Conservation (phyloP, 2,797 vertebrate genomes). For the Halcyon smyrnensis region DNA sequence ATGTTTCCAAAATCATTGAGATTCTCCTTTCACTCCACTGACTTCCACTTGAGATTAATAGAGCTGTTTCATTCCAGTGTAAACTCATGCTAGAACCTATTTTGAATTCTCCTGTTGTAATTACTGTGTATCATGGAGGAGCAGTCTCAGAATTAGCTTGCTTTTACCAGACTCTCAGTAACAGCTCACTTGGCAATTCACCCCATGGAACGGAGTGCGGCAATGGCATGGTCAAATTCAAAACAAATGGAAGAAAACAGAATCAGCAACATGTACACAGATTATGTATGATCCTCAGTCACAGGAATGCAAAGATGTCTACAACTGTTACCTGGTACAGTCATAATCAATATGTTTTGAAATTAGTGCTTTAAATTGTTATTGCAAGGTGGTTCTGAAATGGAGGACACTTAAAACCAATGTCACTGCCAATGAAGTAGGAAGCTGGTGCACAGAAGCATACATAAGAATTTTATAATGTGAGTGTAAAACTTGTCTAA, state of each 20-base stretch:
- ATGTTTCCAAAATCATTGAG: background rate
- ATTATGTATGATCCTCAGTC: background rate
- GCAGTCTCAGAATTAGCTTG: background rate
- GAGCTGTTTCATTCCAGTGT: background rate
- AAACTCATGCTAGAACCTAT: background rate
- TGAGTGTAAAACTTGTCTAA: background rate
- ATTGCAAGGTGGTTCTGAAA: conserved; percentile 34
- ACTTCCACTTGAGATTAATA: background rate
- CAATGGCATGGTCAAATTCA: background rate
- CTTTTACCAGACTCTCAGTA: background rate
- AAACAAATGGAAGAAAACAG: background rate
- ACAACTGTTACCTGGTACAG: background rate
- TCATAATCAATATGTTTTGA: conserved; percentile 32
- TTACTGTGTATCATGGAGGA: background rate
- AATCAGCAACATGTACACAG: background rate
- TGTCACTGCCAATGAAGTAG: background rate
- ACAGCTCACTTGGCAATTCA: background rate
- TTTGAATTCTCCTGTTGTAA: background rate
- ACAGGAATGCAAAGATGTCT: background rate
- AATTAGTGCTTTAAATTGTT: conserved; percentile 49
- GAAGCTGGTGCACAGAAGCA: background rate
- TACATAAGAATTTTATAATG: conserved; percentile 2
- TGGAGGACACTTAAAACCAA: background rate
- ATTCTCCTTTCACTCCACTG: background rate
- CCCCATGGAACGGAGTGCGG: background rate